Evolutionary conservation across 2,113 vertebrate genomes (phyloP).

Genomic region (Aleadryas rufinucha): DNA sequence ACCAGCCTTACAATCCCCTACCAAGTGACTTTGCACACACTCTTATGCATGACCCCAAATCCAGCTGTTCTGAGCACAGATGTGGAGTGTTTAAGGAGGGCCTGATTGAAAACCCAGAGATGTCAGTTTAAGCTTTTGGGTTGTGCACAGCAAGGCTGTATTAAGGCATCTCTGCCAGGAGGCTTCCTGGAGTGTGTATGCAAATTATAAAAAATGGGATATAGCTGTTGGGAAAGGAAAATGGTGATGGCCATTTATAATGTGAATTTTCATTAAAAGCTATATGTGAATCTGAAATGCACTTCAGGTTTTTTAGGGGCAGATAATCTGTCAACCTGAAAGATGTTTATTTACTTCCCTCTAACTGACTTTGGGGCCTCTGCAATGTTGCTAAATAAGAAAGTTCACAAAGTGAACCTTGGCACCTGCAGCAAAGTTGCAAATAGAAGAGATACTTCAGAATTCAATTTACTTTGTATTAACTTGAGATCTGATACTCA

Average conservation of each 20-base stretch:
- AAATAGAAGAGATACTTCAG: slow-evolving; percentile 63
- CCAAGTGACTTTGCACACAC: not conserved
- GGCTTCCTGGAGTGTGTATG: not conserved
- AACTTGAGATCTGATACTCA: slow-evolving; percentile 72
- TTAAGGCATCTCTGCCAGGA: not conserved
- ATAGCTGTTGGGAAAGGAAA: not conserved
- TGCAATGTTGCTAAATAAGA: slow-evolving; percentile 44
- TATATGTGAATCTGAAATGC: not conserved
- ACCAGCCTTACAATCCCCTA: not conserved
- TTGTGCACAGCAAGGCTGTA: not conserved
- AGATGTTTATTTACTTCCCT: slow-evolving; percentile 42
- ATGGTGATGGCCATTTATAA: not conserved
- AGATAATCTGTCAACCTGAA: slow-evolving; percentile 29
- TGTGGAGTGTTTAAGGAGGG: not conserved
- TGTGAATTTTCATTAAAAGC: slow-evolving; percentile 20
- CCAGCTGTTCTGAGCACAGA: not conserved
- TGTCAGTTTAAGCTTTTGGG: not conserved
- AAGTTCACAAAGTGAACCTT: slow-evolving; percentile 68
- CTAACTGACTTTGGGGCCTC: slow-evolving; percentile 22
- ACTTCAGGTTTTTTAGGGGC: slow-evolving; percentile 1
- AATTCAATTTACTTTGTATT: slow-evolving; percentile 78
- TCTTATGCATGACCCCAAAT: not conserved
- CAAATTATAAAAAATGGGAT: not conserved
- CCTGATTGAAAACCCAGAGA: not conserved
- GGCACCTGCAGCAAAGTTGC: slow-evolving; percentile 63